Evolutionary conservation across 2,797 vertebrate genomes (phyloP), one percentile per base, ranked within the genome.

Genomic region (Psittacula derbiana): DNA sequence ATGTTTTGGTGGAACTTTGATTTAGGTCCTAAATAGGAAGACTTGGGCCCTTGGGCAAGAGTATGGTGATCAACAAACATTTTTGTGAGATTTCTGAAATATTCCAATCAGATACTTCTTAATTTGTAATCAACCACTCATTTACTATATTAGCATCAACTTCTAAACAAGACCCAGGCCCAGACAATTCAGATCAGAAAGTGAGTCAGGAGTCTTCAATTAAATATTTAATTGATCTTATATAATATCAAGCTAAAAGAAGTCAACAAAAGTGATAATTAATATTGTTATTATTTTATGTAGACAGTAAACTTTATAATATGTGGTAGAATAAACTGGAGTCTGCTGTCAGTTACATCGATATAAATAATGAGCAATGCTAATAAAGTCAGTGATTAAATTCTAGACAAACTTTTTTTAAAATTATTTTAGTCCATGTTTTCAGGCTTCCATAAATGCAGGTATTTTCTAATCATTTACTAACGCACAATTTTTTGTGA

Each of bases 231-330:
- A 50, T 50, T 33, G 10, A 79, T 44, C 2, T 38, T 72, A 36
- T 0, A 0, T 38, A 36, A 0, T 46, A 36, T 78, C 6, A 86
- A 69, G 15, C 2, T 36, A 66, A 46, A 65, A 90, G 10, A 90
- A 62, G 11, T 1, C 5, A 90, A 58, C 1, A 57, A 38, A 85
- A 76, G 3, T 36, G 1, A n/a, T 50, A 36, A 28, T 71, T 57
- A 30, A 27, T 43, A 43, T 66, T 14, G 55, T 49, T 73, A 33
- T 72, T 76, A 60, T 38, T 40, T 91, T 83, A 52, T 58, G 21
- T 30, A 27, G 13, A 16, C 4, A 33, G 3, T 49, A 75, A 78
- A n/a, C 18, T 7, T 72, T 38, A 46, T 20, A 73, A 64, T 30
- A 17, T 4, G n/a, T 8, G 57, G 16, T 52, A 31, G 21, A 72